Conservation (phyloP, 1,140 invertebrate genomes). For the Eumeta japonica region DNA sequence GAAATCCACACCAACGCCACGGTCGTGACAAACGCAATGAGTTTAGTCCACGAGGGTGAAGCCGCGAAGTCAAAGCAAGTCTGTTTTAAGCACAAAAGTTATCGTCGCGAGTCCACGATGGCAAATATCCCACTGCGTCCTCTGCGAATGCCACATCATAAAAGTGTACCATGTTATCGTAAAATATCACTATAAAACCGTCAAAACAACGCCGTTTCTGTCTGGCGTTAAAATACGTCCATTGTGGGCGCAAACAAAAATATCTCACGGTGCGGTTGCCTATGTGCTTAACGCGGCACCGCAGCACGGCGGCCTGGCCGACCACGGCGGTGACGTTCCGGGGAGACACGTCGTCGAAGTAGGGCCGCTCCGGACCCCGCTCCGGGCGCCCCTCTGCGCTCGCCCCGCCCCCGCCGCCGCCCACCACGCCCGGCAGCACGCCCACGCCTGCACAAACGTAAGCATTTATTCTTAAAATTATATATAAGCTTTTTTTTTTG, state of each 20-base stretch:
- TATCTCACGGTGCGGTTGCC: constrained; percentile 82
- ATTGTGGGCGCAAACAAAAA: constrained; percentile 10
- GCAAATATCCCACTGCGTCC: too few species aligned
- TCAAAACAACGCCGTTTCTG: constrained; percentile 5
- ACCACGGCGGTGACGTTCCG: constrained; percentile 81
- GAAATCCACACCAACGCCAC: too few species aligned
- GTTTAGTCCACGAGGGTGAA: too few species aligned
- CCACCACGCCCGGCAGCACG: constrained; percentile 21
- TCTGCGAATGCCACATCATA: too few species aligned
- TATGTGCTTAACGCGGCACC: constrained; percentile 82
- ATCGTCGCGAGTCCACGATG: too few species aligned
- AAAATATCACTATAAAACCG: too few species aligned
- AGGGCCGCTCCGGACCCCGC: constrained; percentile 62
- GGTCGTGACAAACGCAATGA: too few species aligned
- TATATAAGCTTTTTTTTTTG: too few species aligned
- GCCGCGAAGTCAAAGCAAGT: too few species aligned
- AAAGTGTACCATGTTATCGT: too few species aligned
- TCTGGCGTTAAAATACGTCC: constrained; percentile 7
- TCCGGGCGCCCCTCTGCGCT: background rate
- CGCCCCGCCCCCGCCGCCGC: constrained; percentile 20
- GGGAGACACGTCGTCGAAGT: constrained; percentile 80
- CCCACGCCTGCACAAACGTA: constrained; percentile 36
- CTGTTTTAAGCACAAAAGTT: too few species aligned
- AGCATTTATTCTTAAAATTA: too few species aligned
- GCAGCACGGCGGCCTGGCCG: constrained; percentile 77